phyloP scores from a whole-genome alignment of 2,113 vertebrate genomes.

The Bucco capensis region DNA sequence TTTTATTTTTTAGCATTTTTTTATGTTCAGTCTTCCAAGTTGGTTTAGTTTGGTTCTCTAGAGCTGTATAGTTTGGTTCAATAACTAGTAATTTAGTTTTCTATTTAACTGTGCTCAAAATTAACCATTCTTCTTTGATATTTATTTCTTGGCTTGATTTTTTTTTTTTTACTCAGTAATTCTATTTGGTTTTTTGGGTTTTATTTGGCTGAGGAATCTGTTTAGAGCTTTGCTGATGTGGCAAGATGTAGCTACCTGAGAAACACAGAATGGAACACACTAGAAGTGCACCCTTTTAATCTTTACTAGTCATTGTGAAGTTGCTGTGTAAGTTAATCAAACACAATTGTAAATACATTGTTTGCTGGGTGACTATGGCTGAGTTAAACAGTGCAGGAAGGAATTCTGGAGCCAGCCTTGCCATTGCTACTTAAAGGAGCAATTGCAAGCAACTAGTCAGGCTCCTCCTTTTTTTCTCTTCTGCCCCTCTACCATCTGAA shows the following conservation, averaged over 20 bases:
- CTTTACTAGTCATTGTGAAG: constrained; percentile 78
- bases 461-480: constrained; percentile 36
- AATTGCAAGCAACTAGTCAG: constrained; percentile 40
- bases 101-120: constrained; percentile 74
- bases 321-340: constrained; percentile 78
- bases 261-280: constrained; percentile 57
- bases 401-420: constrained; percentile 47
- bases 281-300: constrained; percentile 75
- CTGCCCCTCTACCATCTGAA: constrained; percentile 47
- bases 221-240: constrained; percentile 67
- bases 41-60: constrained; percentile 66
- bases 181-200: constrained; percentile 6
- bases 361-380: constrained; percentile 67
- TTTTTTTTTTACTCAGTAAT: constrained; percentile 66
- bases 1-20: constrained; percentile 75
- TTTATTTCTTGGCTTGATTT: constrained; percentile 85
- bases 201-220: constrained; percentile 46
- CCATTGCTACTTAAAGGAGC: constrained; percentile 18
- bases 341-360: constrained; percentile 78
- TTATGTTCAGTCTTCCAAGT: constrained; percentile 72
- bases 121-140: constrained; percentile 75
- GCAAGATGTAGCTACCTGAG: constrained; percentile 67
- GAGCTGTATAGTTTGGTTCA: constrained; percentile 77
- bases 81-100: constrained; percentile 67
- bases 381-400: constrained; percentile 59